Base-by-base conservation (phyloP, 2,888 invertebrate genomes). In the Dryocosmus kuriphilus region DNA sequence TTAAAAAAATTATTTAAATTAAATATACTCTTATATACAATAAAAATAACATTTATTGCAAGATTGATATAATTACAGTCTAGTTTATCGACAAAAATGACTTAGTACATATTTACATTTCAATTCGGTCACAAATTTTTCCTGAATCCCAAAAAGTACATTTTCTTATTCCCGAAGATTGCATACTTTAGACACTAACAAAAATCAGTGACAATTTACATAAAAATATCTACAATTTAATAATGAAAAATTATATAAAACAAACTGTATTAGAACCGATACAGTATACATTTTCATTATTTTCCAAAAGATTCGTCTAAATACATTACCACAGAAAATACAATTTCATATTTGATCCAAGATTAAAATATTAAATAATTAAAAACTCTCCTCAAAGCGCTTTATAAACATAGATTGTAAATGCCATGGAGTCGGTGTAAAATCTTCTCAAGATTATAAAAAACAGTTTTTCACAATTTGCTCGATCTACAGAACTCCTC, bases 91-190 rank as follows among this genome's bases (percentile, higher is more conserved):
- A 71, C 51, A 51, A 51, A 71, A 71, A 71, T 51, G 71, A 71
- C 71, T 71, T 71, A 51, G 51, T 51, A 71, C 51, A 71, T 71
- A 71, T 71, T 30, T 71, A 71, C 71, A 71, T 71, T 51, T 71
- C n/a, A 71, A 51, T 71, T 71, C 51, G 71, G n/a, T 51, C 30
- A 71, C 51, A 41, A 71, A 71, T 30, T 19, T n/a, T 30, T 51
- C 30, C 46, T n/a, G 30, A 51, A 46, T 51, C 24, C 19, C 46
- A n/a, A 71, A 51, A 27, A 41, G 19, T 41, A 41, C 38, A n/a
- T 41, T 16, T 22, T 65, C 24, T 41, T 16, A 24, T 24, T 24
- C 24, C 8, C 11, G 22, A 55, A 9, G 4, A 14, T 57, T 24
- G 24, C 57, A 24, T 57, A 22, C 24, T 57, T 57, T 57, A 57